phyloP scores from a whole-genome alignment of 2,113 vertebrate species.

The Chloropsis cyanopogon region DNA sequence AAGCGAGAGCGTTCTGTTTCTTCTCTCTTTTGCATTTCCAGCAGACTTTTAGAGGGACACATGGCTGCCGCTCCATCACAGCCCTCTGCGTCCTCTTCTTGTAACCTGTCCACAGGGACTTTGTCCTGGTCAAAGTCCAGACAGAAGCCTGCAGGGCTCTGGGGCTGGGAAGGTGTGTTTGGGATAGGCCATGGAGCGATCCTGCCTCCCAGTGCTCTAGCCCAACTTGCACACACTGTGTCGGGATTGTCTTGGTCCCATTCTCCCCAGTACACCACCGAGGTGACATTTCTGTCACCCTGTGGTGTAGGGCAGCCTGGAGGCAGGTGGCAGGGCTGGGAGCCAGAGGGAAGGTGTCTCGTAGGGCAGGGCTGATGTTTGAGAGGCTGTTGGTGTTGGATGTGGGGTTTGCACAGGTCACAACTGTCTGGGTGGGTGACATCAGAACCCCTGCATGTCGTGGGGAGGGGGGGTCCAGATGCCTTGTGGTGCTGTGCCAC shows the following conservation, averaged over 20 bases:
- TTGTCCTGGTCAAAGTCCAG: neutral
- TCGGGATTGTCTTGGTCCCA: neutral
- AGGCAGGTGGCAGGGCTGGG: neutral
- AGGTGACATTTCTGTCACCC: neutral
- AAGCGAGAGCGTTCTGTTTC: neutral
- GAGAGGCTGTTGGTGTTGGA: neutral
- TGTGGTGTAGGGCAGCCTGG: neutral
- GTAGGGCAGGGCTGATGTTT: neutral
- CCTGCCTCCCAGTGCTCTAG: constrained; percentile 18
- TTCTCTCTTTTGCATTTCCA: neutral
- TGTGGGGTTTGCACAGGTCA: accelerated
- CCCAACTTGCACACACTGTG: neutral
- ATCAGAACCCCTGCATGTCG: neutral
- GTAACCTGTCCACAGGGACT: neutral
- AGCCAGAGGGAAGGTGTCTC: accelerated
- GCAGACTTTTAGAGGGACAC: neutral
- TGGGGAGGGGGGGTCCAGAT: accelerated
- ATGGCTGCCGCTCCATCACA: accelerated
- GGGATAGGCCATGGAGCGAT: neutral
- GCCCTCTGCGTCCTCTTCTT: neutral
- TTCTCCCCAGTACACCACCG: accelerated
- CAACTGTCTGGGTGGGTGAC: neutral
- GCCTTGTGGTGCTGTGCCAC: neutral
- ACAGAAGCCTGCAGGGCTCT: neutral
- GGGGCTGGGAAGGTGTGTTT: neutral